Percentiles rank a stretch among this genome's conserved stretches.
phyloP scores from a whole-genome alignment of 2,888 invertebrate species.

The Drosophila histrio region DNA sequence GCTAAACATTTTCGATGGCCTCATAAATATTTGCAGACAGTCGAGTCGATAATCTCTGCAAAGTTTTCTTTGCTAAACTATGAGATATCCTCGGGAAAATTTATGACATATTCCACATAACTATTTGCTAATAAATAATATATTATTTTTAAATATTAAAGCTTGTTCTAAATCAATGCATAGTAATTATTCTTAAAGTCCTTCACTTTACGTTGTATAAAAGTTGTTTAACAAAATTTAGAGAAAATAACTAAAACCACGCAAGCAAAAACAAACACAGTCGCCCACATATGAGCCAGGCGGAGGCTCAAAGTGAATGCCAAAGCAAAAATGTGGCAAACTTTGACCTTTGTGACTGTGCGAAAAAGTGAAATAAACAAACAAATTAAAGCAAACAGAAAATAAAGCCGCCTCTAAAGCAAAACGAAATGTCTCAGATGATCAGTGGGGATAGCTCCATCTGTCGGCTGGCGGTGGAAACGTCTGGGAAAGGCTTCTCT shows the following conservation, averaged over 20 bases:
- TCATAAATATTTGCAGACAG: constrained; percentile 54
- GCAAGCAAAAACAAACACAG: constrained; percentile 7
- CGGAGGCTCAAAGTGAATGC: constrained; percentile 23
- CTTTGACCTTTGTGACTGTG: constrained; percentile 66
- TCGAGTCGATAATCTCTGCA: constrained; percentile 45
- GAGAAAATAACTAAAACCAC: constrained; percentile 24
- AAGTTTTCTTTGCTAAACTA: constrained; percentile 28
- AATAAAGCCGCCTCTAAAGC: constrained; percentile 52
- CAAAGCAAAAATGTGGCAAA: constrained; percentile 49
- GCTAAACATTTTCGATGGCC: constrained; percentile 4
- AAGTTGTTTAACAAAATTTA: constrained; percentile 50
- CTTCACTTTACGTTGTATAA: constrained; percentile 2
- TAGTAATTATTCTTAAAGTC: background rate
- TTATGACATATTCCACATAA: too few species aligned
- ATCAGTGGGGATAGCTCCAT: constrained; percentile 8
- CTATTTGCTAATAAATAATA: background rate
- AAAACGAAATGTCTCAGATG: constrained; percentile 39
- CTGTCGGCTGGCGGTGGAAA: background rate
- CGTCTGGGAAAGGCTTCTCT: constrained; percentile 3
- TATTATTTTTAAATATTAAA: background rate
- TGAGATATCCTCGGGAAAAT: background rate
- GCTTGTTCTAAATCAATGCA: background rate
- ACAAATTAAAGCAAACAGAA: constrained; percentile 70
- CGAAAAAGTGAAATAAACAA: constrained; percentile 73
- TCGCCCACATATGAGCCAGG: background rate